Conservation (phyloP, 2,797 vertebrate species). For the Acanthornis magna region DNA sequence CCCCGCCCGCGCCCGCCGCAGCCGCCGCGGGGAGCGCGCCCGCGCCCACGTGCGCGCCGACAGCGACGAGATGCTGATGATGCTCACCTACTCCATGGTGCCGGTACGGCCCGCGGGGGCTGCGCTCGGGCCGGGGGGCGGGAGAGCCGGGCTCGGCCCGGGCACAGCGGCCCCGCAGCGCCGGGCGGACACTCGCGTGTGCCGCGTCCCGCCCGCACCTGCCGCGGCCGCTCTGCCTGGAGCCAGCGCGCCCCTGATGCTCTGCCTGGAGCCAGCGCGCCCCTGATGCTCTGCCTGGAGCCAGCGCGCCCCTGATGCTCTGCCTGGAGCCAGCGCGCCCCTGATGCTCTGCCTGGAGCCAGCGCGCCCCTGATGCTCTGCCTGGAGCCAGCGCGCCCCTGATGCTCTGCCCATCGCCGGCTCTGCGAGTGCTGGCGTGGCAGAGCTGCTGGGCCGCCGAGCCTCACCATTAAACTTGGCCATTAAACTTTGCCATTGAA, state of each 20-base stretch:
- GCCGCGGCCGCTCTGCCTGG: rapidly evolving
- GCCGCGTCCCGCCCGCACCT: not conserved
- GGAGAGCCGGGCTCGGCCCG: too few relatives aligned
- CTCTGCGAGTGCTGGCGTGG: rapidly evolving
- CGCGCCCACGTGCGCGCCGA: conserved; percentile 70
- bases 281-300: rapidly evolving
- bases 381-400: rapidly evolving
- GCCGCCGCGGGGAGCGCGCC: conserved; percentile 73
- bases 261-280: rapidly evolving
- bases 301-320: rapidly evolving
- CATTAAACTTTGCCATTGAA: too few relatives aligned
- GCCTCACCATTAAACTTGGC: rapidly evolving
- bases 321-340: rapidly evolving
- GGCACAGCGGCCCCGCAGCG: too few relatives aligned
- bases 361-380: rapidly evolving
- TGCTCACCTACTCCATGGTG: conserved; percentile 98
- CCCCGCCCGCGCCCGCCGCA: not conserved
- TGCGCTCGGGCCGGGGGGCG: not conserved
- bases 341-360: rapidly evolving
- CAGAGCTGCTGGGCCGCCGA: rapidly evolving
- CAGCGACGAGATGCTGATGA: conserved; percentile 86
- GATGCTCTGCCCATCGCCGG: rapidly evolving
- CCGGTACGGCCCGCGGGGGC: conserved; percentile 81
- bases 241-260: rapidly evolving
- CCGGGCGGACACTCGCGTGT: too few relatives aligned